A percentile compares a stretch with the other conserved stretches of the same genome.
These are phyloP conservation scores for Drosophila ananassae DNA, from an alignment of 1,140 invertebrate species.

Conservation along the genomic window DNA sequence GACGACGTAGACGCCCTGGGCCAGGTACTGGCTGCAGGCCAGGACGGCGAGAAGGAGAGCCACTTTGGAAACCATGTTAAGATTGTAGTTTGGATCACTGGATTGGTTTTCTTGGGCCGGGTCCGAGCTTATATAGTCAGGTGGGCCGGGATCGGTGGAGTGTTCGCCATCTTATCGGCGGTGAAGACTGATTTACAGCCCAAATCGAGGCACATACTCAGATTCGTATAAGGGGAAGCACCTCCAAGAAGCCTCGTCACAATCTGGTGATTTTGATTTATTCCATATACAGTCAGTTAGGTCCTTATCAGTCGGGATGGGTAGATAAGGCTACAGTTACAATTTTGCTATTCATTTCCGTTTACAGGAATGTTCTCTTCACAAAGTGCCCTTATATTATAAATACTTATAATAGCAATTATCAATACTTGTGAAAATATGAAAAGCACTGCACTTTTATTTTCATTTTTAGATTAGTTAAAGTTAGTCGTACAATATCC, in stretches of 20 bases:
- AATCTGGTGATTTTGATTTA: constrained; percentile 18
- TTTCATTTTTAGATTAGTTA: neutral
- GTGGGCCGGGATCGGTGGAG: neutral
- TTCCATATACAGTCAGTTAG: neutral
- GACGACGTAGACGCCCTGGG: constrained; percentile 79
- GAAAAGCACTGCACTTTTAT: neutral
- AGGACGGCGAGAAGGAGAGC: constrained; percentile 47
- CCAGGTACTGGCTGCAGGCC: constrained; percentile 52
- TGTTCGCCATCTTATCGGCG: constrained; percentile 11
- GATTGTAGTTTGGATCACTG: constrained; percentile 12
- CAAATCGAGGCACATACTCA: constrained; percentile 7
- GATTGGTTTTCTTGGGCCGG: neutral
- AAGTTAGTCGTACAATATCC: neutral
- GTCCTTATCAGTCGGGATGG: constrained; percentile 13
- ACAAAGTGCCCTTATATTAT: neutral
- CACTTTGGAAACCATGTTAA: constrained; percentile 50
- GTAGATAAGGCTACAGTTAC: neutral
- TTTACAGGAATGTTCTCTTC: neutral
- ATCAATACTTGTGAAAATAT: neutral
- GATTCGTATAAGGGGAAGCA: constrained; percentile 24
- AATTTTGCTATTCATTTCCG: neutral
- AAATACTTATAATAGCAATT: no score
- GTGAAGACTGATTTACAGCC: constrained; percentile 11
- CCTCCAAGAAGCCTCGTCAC: constrained; percentile 10
- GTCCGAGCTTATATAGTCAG: constrained; percentile 7